Evolutionary conservation across 2,113 vertebrate genomes (phyloP).

Genomic region (Dipodomys stephensi): DNA sequence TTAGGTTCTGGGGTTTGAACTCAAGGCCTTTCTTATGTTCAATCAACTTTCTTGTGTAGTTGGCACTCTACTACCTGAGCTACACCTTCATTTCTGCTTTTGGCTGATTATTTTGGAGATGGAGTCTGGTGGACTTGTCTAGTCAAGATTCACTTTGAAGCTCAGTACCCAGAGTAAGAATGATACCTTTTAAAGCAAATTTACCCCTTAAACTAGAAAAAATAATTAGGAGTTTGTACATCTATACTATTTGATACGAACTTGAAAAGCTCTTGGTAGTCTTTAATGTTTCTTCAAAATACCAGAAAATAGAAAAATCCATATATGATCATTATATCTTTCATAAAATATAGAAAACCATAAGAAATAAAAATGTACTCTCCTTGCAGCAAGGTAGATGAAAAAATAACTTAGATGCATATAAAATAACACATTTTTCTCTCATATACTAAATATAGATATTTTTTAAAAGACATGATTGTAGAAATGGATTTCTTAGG

Average conservation of each 20-base stretch:
- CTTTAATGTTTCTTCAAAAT: background rate
- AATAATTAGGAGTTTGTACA: background rate
- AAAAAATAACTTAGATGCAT: background rate
- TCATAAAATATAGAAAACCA: background rate
- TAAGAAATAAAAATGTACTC: background rate
- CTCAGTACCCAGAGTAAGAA: too few species aligned
- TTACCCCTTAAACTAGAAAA: background rate
- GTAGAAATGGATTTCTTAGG: background rate
- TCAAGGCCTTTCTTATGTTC: too few species aligned
- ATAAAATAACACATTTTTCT: background rate
- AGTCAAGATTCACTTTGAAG: too few species aligned
- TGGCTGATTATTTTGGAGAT: too few species aligned
- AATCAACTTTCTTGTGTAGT: too few species aligned
- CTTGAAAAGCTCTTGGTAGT: background rate
- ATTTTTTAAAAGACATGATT: background rate
- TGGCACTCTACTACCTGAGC: too few species aligned
- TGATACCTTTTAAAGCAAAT: background rate
- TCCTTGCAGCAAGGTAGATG: background rate
- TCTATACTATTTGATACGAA: background rate
- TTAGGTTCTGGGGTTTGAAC: background rate
- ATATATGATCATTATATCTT: background rate
- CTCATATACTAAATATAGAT: background rate
- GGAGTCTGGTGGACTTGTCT: too few species aligned
- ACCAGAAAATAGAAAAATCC: background rate
- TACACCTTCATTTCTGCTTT: too few species aligned